Base-by-base conservation (phyloP, 2,888 invertebrate genomes). In the Leptura quadrifasciata region DNA sequence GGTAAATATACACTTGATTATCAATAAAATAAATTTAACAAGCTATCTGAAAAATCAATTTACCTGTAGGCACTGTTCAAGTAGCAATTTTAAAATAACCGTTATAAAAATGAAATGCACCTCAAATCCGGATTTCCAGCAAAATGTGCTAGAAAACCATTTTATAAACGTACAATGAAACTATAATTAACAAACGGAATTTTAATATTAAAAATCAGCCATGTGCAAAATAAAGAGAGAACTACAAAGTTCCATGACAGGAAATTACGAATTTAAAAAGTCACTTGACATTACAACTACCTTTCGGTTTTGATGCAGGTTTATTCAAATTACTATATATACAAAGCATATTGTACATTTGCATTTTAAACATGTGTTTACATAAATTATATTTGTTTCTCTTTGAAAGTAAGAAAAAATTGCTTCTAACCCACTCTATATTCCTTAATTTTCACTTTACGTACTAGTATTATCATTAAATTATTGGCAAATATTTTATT, bases 241-340 rank as follows among this genome's bases (percentile, higher is more conserved):
- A 47, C 47, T 47, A 47, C n/a, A 47, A 47, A 5, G 15, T n/a
- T n/a, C 15, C n/a, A 47, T 2, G 47, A 6, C 15, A 47, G 47
- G 15, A 47, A 47, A 47, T 47, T 47, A 47, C 5, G 6, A 47
- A 47, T n/a, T 31, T 47, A 47, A 15, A 47, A 47, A 47, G 12
- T 1, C 6, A 12, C 2, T 1, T 15, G 12, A 5, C 47, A 47
- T n/a, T 15, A n/a, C n/a, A 47, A 5, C 47, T 20, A 9, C 57
- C 9, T 54, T 54, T 57, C 10, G 21, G 21, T 57, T 57, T 18
- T 10, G 21, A 57, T 57, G 18, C 21, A 8, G 65, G 52, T 20
- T 52, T 47, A 65, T 24, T 65, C 52, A 65, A 65, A 54, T 65
- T 52, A 24, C 65, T 47, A 20, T 52, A 47, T 54, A 21, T n/a